phyloP scores from a whole-genome alignment of 2,113 vertebrate species.

The Rhabdornis inornatus region DNA sequence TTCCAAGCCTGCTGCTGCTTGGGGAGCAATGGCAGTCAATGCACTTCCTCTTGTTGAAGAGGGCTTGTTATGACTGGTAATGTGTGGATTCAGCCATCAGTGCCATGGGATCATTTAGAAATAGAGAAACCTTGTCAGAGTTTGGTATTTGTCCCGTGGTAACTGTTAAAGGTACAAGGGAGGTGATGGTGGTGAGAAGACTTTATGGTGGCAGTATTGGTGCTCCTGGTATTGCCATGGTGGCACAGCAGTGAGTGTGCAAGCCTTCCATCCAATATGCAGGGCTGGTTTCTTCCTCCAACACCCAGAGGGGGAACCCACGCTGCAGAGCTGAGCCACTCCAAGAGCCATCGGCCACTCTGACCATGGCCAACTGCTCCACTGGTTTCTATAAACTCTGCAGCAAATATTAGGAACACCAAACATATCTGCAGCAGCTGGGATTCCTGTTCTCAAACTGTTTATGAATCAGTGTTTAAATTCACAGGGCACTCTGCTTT shows the following conservation, averaged over 20 bases:
- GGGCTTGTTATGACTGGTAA: background rate
- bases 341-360: rapidly evolving
- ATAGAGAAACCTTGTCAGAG: background rate
- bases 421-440: background rate
- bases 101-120: background rate
- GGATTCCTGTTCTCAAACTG: background rate
- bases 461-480: slow-evolving; percentile 29
- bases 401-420: slow-evolving; percentile 40
- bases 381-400: background rate
- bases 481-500: background rate
- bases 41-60: background rate
- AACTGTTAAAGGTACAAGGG: background rate
- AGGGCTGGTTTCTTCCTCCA: background rate
- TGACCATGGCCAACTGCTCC: background rate
- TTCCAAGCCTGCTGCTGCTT: background rate
- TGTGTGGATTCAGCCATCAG: background rate
- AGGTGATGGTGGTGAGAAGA: background rate
- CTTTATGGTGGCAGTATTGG: background rate
- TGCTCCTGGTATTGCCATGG: background rate
- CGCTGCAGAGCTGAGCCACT: background rate
- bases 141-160: background rate
- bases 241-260: rapidly evolving
- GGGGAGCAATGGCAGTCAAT: background rate
- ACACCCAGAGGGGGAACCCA: background rate
- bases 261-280: background rate